These are phyloP conservation scores for Pogonophryne albipinna DNA, from an alignment of 2,797 vertebrate genomes.

Conservation along the genomic window DNA sequence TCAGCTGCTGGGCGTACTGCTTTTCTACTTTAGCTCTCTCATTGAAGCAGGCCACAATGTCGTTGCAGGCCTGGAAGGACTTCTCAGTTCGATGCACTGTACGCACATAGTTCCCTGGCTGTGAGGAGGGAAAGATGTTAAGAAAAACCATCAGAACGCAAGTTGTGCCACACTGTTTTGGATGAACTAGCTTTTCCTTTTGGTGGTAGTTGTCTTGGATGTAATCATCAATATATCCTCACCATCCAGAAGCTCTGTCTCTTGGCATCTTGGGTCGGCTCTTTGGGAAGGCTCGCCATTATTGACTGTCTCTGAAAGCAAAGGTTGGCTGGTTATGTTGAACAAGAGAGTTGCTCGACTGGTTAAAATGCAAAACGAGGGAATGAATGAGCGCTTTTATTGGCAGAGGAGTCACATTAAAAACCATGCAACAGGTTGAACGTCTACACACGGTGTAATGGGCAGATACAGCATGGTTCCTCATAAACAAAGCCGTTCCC, in stretches of 20 bases:
- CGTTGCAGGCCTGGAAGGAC: conserved; percentile 86
- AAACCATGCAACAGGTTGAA: conserved; percentile 58
- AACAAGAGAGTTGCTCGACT: conserved; percentile 46
- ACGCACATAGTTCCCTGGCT: conserved; percentile 86
- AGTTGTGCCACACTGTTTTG: neutral
- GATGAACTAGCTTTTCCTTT: neutral
- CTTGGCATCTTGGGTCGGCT: conserved; percentile 72
- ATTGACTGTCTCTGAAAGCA: conserved; percentile 60
- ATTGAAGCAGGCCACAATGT: conserved; percentile 86
- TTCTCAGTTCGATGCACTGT: conserved; percentile 85
- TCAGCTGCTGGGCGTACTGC: conserved; percentile 87
- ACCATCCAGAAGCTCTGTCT: conserved; percentile 88
- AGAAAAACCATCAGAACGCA: neutral
- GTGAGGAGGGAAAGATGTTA: conserved; percentile 19
- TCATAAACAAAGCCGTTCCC: conserved; percentile 6
- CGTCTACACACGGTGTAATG: conserved; percentile 3
- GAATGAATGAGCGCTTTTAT: conserved; percentile 22
- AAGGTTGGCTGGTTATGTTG: conserved; percentile 36
- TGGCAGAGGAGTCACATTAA: conserved; percentile 49
- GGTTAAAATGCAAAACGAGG: conserved; percentile 52
- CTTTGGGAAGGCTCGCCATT: conserved; percentile 80
- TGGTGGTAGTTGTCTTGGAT: neutral
- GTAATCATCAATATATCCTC: conserved; percentile 49
- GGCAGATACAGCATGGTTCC: conserved; percentile 21
- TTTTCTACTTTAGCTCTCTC: conserved; percentile 89